Base-by-base conservation (phyloP, 2,888 invertebrate species). In the Drosophila lacicola region DNA sequence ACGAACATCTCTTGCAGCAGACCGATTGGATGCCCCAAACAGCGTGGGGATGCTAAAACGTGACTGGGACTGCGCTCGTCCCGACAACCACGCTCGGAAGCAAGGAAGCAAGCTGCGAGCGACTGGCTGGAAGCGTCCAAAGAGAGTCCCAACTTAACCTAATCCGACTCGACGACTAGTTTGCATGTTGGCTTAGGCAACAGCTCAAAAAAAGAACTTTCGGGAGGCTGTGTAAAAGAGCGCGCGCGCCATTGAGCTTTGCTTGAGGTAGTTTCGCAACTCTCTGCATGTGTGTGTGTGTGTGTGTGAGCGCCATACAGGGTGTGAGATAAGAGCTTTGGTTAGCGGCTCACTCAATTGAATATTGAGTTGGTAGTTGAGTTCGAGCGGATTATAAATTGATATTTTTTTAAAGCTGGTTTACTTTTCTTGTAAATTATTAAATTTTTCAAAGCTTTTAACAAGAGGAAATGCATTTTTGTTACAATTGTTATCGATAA, bases 181-280 rank as follows among this genome's bases (percentile, higher is more conserved):
- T 66, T 55, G 49, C 58, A 46, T 57, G 49, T 74, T 62, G 74
- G 65, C 71, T 64, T 72, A 70, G 63, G 57, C 66, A 53, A 37
- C 21, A 60, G 71, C 71, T 50, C 25, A 62, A 50, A 55, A 49
- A 44, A 45, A 53, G 33, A n/a, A 44, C 44, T 42, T 54, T 45
- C 42, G 66, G 44, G 74, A 82, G 53, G 74, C 82, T 79, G 80
- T 42, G 49, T 60, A 39, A 60, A 60, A 51, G 63, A 60, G 45
- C 44, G 33, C 50, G 64, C 50, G 44, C 44, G 25, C 53, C 63
- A 68, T 65, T 61, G 49, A 76, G 72, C 76, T 75, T 76, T 75
- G 46, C 71, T 76, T 76, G 76, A 72, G 76, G 77, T 68, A 76
- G 75, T 60, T 72, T 42, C 56, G n/a, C 41, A 41, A 46, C 25